Percentiles rank a stretch among this genome's conserved stretches.
These are phyloP conservation scores for Drosophila percnosoma DNA, from an alignment of 2,888 invertebrate genomes.

Conservation along the genomic window DNA sequence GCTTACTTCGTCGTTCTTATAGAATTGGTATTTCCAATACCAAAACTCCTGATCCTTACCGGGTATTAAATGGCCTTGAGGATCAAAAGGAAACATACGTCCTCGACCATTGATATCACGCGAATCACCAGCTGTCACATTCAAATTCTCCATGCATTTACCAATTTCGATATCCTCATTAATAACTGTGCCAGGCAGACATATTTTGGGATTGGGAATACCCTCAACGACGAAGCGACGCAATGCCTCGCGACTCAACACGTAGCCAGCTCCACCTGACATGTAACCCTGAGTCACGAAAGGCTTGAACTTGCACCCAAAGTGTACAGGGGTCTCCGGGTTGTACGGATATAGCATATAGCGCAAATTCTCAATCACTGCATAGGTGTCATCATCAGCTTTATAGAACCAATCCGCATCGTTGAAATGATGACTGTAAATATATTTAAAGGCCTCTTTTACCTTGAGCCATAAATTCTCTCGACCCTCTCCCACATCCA, in stretches of 20 bases:
- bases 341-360: slow-evolving; percentile 14
- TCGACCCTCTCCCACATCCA: slow-evolving; percentile 7
- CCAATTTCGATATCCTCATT: slow-evolving; percentile 85
- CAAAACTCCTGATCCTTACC: background rate
- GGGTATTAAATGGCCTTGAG: background rate
- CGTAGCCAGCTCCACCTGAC: slow-evolving; percentile 8
- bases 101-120: slow-evolving; percentile 87
- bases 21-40: background rate
- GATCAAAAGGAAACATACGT: background rate
- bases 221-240: background rate
- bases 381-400: slow-evolving; percentile 11
- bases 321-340: slow-evolving; percentile 5
- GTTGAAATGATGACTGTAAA: slow-evolving; percentile 5
- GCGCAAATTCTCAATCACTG: slow-evolving; percentile 4
- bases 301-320: slow-evolving; percentile 2
- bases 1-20: background rate
- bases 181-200: background rate
- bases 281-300: slow-evolving; percentile 2
- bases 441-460: slow-evolving; percentile 12
- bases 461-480: slow-evolving; percentile 4
- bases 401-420: slow-evolving; percentile 20
- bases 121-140: slow-evolving; percentile 94
- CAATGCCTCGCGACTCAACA: slow-evolving; percentile 8
- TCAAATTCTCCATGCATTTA: slow-evolving; percentile 85
- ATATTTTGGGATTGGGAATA: slow-evolving; percentile 2